A percentile compares a stretch with the other conserved stretches of the same genome.
phyloP scores from a whole-genome alignment of 2,113 vertebrate genomes.

The Octodon degus region DNA sequence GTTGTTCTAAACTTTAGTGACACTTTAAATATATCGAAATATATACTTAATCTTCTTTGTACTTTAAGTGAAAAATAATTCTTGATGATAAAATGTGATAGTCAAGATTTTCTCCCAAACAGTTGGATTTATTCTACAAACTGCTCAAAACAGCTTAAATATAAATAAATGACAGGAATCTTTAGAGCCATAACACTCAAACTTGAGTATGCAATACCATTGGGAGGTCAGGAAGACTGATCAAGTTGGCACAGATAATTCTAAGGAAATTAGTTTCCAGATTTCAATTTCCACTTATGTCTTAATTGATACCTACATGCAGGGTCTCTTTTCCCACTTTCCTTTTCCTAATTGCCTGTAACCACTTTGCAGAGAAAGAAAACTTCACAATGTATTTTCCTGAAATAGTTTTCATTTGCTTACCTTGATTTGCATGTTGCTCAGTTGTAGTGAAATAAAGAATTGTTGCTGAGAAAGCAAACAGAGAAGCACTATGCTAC shows the following conservation, averaged over 20 bases:
- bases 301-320: not conserved
- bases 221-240: not conserved
- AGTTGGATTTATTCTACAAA: conserved; percentile 6
- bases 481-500: not conserved
- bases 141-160: not conserved
- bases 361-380: not conserved
- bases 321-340: not conserved
- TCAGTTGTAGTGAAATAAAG: not conserved
- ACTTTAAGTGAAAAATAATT: not conserved
- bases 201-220: not conserved
- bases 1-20: not conserved
- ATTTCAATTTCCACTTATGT: not conserved
- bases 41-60: not conserved
- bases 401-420: conserved; percentile 16
- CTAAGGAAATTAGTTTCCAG: not conserved
- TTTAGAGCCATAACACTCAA: not conserved
- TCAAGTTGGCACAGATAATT: not conserved
- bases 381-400: not conserved
- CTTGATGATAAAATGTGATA: not conserved
- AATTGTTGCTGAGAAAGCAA: not conserved
- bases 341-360: not conserved
- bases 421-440: not conserved
- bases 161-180: not conserved
- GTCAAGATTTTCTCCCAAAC: not conserved
- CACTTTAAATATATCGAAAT: not conserved